Conservation (phyloP, 2,888 invertebrate species). For the Melikaiella ostensackeni region DNA sequence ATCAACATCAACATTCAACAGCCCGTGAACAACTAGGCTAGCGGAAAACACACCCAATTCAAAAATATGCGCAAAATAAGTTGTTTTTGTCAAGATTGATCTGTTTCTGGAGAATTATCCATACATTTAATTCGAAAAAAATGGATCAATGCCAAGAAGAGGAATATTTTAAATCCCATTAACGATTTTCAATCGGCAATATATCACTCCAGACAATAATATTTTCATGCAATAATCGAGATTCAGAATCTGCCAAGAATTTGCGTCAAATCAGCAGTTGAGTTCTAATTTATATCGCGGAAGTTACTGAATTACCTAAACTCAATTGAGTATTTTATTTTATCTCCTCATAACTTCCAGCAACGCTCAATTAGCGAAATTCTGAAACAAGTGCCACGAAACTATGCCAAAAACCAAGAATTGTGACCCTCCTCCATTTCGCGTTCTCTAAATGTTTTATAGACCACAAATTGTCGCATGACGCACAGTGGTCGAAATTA, state of each 20-base stretch:
- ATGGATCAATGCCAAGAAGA: background rate
- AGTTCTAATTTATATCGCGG: background rate
- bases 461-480: background rate
- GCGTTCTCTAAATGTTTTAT: background rate
- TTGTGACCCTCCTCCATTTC: background rate
- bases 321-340: conserved; percentile 1
- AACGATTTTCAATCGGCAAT: background rate
- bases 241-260: background rate
- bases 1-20: too few species aligned
- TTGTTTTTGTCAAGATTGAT: background rate
- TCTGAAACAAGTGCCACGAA: background rate
- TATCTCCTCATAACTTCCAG: background rate
- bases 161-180: background rate
- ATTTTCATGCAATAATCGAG: background rate
- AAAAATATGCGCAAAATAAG: background rate
- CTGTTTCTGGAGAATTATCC: background rate
- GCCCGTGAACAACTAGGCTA: too few species aligned
- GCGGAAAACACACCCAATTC: too few species aligned
- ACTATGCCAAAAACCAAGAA: background rate
- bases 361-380: background rate
- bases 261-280: background rate
- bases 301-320: background rate
- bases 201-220: background rate
- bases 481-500: too few species aligned
- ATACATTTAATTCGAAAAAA: background rate